Base-by-base conservation (phyloP, 2,888 invertebrate species). In the Dendrolimus pini region DNA sequence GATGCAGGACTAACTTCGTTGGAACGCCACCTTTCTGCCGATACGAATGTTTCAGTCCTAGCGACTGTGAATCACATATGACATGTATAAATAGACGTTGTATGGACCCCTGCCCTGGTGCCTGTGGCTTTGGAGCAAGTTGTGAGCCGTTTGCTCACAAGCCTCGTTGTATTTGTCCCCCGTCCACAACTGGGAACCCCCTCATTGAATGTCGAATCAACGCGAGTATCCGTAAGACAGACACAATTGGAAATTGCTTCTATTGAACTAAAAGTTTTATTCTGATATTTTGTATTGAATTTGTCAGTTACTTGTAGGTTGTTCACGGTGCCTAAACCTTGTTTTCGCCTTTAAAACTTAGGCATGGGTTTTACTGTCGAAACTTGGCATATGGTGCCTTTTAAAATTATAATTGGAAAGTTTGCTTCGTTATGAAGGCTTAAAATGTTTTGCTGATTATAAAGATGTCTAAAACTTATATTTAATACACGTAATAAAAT, bases 1-100 rank as follows among this genome's bases (percentile, higher is more conserved):
- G 93, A 64, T 96, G 96, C 73, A 82, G 92, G 58, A 81, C 92
- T 9, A 93, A 93, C 72, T 93, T 93, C 79, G 91, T 93, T 60
- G 96, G 96, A 64, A 92, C 93, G 70, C 95, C 96, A 55, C 95
- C 94, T 68, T 94, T 93, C 66, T 95, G 95, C 77, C 92, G 93
- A 65, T 94, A 94, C 42, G 95, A 95, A 80, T 95, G 95, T 82
- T 82, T 93, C 7, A 83, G 94, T 60, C 94, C 94, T 72, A 93
- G 93, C 41, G 95, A 95, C 71, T 96, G 95, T 77, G 88, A 93
- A 18, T 93, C 94, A 64, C 93, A 93, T 68, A 92, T 92, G 62
- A 94, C 94, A 53, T 96, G 96, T 67, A 85, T 94, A 55, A 93
- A 93, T 69, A 93, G 93, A 72, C 95, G 93, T 78, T 96, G 96